A percentile compares a stretch with the other conserved stretches of the same genome.
These are phyloP conservation scores for Ditylenchus weischeri DNA, from an alignment of 2,888 invertebrate species.

Conservation along the genomic window DNA sequence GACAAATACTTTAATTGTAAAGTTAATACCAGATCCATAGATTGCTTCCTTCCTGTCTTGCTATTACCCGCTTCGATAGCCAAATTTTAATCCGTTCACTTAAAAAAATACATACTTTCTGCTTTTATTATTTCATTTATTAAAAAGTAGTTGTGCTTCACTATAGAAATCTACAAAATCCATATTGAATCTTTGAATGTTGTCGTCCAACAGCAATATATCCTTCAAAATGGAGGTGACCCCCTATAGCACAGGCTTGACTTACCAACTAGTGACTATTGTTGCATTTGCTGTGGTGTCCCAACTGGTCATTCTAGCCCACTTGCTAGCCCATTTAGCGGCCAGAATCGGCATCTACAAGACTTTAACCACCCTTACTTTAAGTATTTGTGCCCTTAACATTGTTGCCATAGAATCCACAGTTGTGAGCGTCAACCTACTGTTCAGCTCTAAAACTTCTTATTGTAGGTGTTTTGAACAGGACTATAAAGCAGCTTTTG, in stretches of 20 bases:
- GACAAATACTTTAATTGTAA: no score
- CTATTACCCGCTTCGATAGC: background rate
- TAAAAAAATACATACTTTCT: no score
- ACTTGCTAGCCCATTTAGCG: background rate
- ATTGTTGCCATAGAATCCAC: constrained; percentile 3
- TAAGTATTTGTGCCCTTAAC: constrained; percentile 4
- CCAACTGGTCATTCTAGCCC: background rate
- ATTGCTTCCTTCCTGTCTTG: background rate
- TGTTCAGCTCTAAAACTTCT: background rate
- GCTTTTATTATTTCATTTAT: no score
- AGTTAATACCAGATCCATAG: no score
- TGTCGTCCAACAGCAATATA: background rate
- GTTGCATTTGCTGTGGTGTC: background rate
- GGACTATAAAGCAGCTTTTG: no score
- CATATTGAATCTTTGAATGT: background rate
- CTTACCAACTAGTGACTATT: background rate
- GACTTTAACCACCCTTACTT: background rate
- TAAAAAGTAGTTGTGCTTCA: no score
- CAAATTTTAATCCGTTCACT: background rate
- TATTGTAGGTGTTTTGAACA: background rate
- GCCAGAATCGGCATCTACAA: background rate
- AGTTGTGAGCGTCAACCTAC: background rate
- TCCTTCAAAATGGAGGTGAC: background rate
- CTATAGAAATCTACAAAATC: no score
- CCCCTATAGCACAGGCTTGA: no score